phyloP scores from a whole-genome alignment of 64 coral and sea anemone genomes.

The Montipora capricornis region DNA sequence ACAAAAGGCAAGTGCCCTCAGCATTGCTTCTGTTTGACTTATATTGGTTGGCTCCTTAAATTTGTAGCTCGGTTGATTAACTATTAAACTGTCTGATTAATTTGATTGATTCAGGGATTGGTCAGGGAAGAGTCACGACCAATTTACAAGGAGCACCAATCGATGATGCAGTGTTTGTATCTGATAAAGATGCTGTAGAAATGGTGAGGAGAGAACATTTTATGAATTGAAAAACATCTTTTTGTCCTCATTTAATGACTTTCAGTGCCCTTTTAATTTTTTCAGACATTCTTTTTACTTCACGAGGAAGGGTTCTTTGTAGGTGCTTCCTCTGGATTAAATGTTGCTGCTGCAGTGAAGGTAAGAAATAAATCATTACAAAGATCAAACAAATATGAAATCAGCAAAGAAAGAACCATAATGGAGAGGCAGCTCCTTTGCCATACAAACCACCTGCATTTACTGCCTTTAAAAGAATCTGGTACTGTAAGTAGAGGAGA shows the following conservation, averaged over 20 bases:
- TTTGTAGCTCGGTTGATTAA: no score
- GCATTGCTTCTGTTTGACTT: no score
- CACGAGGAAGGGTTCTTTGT: conserved; percentile 97
- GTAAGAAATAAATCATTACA: neutral
- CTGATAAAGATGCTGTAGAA: conserved; percentile 91
- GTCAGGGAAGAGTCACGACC: conserved; percentile 92
- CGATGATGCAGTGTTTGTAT: conserved; percentile 92
- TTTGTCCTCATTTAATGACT: neutral
- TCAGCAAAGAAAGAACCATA: no score
- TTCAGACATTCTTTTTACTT: conserved; percentile 83
- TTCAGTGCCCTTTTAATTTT: neutral
- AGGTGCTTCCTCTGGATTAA: conserved; percentile 90
- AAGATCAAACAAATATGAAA: neutral
- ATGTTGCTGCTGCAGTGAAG: conserved; percentile 90
- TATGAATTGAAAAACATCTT: neutral
- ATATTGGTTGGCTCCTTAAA: no score
- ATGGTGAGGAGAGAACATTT: conserved; percentile 66
- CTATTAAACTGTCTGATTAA: no score
- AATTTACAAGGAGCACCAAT: conserved; percentile 94
- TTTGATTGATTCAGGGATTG: conserved; percentile 73
- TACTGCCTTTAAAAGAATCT: no score
- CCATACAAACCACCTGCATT: no score
- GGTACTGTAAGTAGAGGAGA: no score
- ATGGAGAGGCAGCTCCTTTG: no score
- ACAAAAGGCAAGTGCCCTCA: rapidly evolving